Evolutionary conservation across 1,140 invertebrate species (phyloP).

Genomic region (Diabrotica virgifera): DNA sequence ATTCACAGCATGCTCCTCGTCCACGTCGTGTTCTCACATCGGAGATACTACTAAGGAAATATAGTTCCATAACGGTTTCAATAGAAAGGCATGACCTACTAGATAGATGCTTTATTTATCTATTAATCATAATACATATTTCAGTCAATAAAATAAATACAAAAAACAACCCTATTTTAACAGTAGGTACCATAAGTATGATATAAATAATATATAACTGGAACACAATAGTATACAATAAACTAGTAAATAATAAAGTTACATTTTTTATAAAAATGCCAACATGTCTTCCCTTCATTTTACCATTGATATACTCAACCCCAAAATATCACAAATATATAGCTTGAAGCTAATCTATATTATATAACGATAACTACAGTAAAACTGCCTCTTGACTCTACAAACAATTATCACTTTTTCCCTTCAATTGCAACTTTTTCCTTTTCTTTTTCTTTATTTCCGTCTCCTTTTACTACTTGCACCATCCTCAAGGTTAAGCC

Average conservation of each 20-base stretch:
- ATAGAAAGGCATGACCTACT: too few species aligned
- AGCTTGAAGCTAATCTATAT: background rate
- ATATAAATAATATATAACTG: too few species aligned
- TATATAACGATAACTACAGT: background rate
- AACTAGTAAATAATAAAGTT: background rate
- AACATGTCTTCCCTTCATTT: background rate
- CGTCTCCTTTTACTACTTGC: conserved; percentile 45
- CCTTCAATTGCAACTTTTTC: conserved; percentile 26
- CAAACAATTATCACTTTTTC: conserved; percentile 20
- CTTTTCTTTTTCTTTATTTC: conserved; percentile 37
- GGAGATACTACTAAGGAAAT: too few species aligned
- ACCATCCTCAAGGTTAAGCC: conserved; percentile 68
- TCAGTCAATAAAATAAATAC: too few species aligned
- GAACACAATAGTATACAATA: too few species aligned
- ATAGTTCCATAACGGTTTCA: too few species aligned
- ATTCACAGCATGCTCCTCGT: too few species aligned
- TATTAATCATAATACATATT: too few species aligned
- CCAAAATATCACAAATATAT: background rate
- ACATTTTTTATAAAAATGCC: background rate
- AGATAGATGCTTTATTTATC: too few species aligned
- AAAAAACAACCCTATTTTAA: too few species aligned
- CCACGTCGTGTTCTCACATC: too few species aligned
- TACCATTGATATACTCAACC: background rate
- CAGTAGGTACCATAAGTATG: too few species aligned
- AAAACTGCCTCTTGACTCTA: background rate